These are phyloP conservation scores for Stichopus horrens DNA, from an alignment of 53 echinoderm and acorn worm species.

Conservation along the genomic window DNA sequence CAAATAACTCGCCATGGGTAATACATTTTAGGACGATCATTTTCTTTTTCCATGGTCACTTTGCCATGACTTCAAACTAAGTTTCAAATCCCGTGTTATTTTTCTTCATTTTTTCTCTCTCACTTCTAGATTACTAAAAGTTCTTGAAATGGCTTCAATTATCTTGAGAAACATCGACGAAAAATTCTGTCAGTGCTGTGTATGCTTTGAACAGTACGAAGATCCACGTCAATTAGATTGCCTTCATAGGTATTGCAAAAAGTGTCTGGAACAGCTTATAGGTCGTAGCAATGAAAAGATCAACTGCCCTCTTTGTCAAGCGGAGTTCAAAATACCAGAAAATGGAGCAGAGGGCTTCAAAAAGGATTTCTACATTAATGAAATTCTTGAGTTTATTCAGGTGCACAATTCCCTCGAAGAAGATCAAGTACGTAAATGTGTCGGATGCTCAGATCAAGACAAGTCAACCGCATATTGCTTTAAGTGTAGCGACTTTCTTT, in stretches of 20 bases:
- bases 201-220: conserved; percentile 28
- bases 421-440: background rate
- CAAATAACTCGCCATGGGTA: too few relatives aligned
- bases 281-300: background rate
- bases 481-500: conserved; percentile 3
- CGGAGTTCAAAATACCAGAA: conserved; percentile 1
- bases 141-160: background rate
- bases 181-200: conserved; percentile 25
- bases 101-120: too few relatives aligned
- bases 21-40: too few relatives aligned
- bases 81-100: too few relatives aligned
- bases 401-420: conserved; percentile 1
- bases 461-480: conserved; percentile 3
- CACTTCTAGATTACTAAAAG: too few relatives aligned
- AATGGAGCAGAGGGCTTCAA: conserved; percentile 22
- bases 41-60: too few relatives aligned
- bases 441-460: conserved; percentile 2
- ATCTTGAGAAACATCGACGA: conserved; percentile 11
- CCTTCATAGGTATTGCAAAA: conserved; percentile 21
- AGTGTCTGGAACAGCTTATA: background rate
- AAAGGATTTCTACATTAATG: conserved; percentile 8
- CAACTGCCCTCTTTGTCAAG: conserved; percentile 28
- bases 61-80: too few relatives aligned
- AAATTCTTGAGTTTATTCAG: conserved; percentile 13
- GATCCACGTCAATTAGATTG: conserved; percentile 13